Percentiles rank a stretch among this genome's conserved stretches.
Evolutionary conservation across 37 sponge, comb jelly and placozoan species (phyloP).

Genomic region (Eunapius fragilis): DNA sequence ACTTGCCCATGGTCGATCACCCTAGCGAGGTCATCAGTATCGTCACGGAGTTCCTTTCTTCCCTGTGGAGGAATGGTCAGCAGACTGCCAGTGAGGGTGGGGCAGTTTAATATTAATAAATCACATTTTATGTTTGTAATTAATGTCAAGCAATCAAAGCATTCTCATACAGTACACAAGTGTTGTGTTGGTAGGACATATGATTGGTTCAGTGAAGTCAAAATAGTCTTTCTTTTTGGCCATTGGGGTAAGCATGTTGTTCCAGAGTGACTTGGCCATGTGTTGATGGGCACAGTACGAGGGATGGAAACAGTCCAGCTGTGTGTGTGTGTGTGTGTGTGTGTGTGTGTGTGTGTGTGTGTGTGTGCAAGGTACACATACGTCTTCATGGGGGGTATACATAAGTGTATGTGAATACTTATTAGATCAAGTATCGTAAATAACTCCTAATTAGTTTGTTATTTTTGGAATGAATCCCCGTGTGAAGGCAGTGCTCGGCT

Average conservation of each 20-base stretch:
- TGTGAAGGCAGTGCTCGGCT: too few relatives aligned
- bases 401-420: too few relatives aligned
- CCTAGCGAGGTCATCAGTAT: constrained; percentile 29
- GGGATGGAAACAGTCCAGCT: constrained; percentile 92
- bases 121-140: background rate
- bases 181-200: constrained; percentile 72
- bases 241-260: constrained; percentile 83
- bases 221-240: constrained; percentile 58
- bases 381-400: too few relatives aligned
- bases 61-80: background rate
- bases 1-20: constrained; percentile 65
- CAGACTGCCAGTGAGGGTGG: background rate
- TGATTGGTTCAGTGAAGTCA: constrained; percentile 41
- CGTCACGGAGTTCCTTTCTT: constrained; percentile 9
- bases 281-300: constrained; percentile 69
- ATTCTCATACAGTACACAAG: constrained; percentile 28
- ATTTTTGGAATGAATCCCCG: too few relatives aligned
- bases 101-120: too few relatives aligned
- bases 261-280: constrained; percentile 85
- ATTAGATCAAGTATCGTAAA: too few relatives aligned
- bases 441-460: too few relatives aligned
- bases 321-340: background rate
- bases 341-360: constrained; percentile 8
- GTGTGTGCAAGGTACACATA: too few relatives aligned
- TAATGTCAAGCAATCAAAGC: background rate